Base-by-base conservation (phyloP, 37 sponge, comb jelly and placozoan genomes). In the Cliona cf. orientalis region DNA sequence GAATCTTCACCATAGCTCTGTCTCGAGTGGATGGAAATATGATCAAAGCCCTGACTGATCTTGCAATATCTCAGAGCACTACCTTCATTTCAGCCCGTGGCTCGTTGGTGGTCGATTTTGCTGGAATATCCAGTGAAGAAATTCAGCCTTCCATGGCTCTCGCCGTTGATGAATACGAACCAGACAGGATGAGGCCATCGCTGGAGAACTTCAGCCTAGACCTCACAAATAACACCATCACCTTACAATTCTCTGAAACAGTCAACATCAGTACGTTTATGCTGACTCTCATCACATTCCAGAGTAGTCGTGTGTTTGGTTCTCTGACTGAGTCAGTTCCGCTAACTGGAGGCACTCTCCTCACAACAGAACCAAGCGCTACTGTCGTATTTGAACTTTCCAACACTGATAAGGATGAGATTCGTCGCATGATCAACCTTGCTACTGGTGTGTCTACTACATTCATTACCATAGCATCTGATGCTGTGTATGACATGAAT, bases 401-500 rank as follows among this genome's bases (percentile, higher is more conserved):
- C 4, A 39, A 1, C 22, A 66, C 19, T 0, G 97, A 96, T 46
- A 46, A 74, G 19, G 75, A 91, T 88, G 72, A 70, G 11, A 69
- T 96, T 11, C 90, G 84, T 32, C 22, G 57, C 3, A 55, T 74
- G 25, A 17, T 60, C 5, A 67, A 67, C 34, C 64, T 96, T 26
- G 91, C 89, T 21, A 71, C 68, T 60, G 62, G 60, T 23, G 60
- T 66, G 22, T 56, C 28, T 23, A 91, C 82, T 58, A 92, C 91
- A 19, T 96, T 72, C 83, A 76, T 96, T 31, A 90, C 94, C 31
- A 80, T 93, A 19, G 84, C 91, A 2, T 83, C 94, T 58, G 88
- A 90, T 74, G 70, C 66, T 36, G 71, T 96, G 0, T 90, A 82
- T 61, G 97, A 96, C 76, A 91, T 96, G 91, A 91, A 89, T 42